Conservation (phyloP, 2,888 invertebrate genomes). For the Leptopilina myrica region DNA sequence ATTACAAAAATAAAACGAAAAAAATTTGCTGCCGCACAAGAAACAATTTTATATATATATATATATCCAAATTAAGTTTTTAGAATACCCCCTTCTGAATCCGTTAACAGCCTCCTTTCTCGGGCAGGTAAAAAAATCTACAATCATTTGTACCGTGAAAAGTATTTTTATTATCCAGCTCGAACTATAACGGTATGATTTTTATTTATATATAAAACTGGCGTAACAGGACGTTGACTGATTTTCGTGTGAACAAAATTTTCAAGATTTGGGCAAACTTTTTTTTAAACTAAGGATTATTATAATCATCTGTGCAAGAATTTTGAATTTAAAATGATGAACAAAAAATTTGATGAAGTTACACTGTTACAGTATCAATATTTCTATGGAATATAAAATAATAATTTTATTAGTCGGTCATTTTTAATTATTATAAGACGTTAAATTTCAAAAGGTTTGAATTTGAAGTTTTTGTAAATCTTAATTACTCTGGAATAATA, state of each 20-base stretch:
- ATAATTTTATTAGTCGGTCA: too few species aligned
- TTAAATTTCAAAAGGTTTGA: too few species aligned
- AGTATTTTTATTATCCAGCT: constrained; percentile 36
- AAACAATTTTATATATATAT: background rate
- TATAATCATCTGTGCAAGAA: too few species aligned
- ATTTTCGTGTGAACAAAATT: constrained; percentile 10
- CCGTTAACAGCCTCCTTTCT: constrained; percentile 28
- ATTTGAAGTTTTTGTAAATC: too few species aligned
- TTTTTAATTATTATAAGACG: too few species aligned
- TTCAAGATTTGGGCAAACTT: background rate
- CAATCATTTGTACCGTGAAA: constrained; percentile 34
- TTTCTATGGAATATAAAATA: too few species aligned
- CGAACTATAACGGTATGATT: constrained; percentile 29
- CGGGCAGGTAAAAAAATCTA: constrained; percentile 10
- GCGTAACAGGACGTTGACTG: constrained; percentile 31
- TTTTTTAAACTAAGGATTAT: too few species aligned
- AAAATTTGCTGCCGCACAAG: background rate
- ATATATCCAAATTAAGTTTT: constrained; percentile 12
- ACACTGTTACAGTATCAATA: too few species aligned
- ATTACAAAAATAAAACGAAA: background rate
- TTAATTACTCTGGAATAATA: too few species aligned
- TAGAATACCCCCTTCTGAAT: constrained; percentile 17
- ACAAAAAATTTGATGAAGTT: too few species aligned
- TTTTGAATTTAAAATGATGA: too few species aligned
- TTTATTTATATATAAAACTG: constrained; percentile 37